phyloP scores from a whole-genome alignment of 53 echinoderm and acorn worm species.

The Echinometra lucunter region DNA sequence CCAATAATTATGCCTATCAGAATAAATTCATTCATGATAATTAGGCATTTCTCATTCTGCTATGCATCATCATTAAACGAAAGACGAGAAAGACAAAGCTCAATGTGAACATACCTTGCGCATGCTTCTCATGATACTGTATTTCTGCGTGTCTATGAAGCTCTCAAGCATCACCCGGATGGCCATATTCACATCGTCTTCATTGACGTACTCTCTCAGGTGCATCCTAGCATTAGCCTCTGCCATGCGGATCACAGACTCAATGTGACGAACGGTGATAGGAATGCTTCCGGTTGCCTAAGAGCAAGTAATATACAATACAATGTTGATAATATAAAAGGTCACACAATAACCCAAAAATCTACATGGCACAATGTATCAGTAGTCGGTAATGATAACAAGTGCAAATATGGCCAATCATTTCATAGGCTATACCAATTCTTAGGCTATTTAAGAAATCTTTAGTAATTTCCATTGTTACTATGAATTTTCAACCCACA shows the following conservation, averaged over 20 bases:
- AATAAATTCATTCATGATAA: not conserved
- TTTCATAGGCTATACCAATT: too few species aligned
- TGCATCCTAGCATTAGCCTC: slow-evolving; percentile 98
- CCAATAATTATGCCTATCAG: not conserved
- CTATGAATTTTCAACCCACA: too few species aligned
- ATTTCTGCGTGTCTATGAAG: slow-evolving; percentile 98
- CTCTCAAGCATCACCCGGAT: slow-evolving; percentile 97
- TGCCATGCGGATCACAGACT: slow-evolving; percentile 99
- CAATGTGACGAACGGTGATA: slow-evolving; percentile 99
- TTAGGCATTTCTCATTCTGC: not conserved
- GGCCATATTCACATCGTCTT: slow-evolving; percentile 97
- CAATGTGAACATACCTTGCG: slow-evolving; percentile 81
- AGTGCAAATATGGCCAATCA: too few species aligned
- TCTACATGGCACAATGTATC: too few species aligned
- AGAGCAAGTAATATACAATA: not conserved
- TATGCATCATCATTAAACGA: not conserved
- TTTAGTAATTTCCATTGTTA: too few species aligned
- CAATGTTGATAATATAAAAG: not conserved
- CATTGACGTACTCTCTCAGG: slow-evolving; percentile 96
- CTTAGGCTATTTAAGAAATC: too few species aligned
- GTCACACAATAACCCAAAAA: too few species aligned
- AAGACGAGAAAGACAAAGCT: not conserved
- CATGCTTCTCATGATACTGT: slow-evolving; percentile 99
- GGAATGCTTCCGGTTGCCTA: slow-evolving; percentile 98
- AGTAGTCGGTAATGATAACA: too few species aligned